Evolutionary conservation across 1,140 invertebrate species (phyloP), one percentile per base, ranked within the genome.

Genomic region (Ptiloglossa arizonensis): DNA sequence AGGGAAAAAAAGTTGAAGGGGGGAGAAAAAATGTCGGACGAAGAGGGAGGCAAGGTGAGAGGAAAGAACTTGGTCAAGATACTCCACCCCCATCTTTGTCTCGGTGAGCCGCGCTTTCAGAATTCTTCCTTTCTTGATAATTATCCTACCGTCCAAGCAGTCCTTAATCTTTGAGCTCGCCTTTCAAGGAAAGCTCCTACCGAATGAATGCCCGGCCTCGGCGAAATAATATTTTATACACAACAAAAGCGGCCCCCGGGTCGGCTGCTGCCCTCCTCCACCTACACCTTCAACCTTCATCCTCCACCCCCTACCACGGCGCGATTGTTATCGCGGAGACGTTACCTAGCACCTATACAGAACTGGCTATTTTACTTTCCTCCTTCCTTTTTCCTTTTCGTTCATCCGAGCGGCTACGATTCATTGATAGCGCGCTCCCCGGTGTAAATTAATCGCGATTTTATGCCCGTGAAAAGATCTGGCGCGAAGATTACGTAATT

Each of bases 101-200:
- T 88, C 84, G 87, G 76, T 63, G 68, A 75, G 83, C 81, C 80
- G 86, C 79, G 83, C 82, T 81, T 83, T 81, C 82, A 78, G 75
- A 60, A 88, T 84, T 89, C 86, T 89, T 89, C 86, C 84, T 86
- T 88, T 88, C 87, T 87, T 88, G 87, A 88, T 89, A 89, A 89
- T 89, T 89, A 89, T 89, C 88, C 85, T 84, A 86, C 85, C 83
- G 86, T 86, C 82, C 75, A 63, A 80, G 71, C 86, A 84, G 87
- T 88, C 88, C 84, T 88, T 88, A 89, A 89, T 89, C 88, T 86
- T 84, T 64, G 82, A 85, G 84, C 72, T 84, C 84, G 85, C 84
- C 87, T 88, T 89, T 89, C 86, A 89, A 88, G 85, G 81, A 87
- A 88, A 88, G 82, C 85, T 86, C 83, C 80, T 82, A 77, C 81